Base-by-base conservation (phyloP, 2,888 invertebrate genomes). In the Dioctria rufipes region DNA sequence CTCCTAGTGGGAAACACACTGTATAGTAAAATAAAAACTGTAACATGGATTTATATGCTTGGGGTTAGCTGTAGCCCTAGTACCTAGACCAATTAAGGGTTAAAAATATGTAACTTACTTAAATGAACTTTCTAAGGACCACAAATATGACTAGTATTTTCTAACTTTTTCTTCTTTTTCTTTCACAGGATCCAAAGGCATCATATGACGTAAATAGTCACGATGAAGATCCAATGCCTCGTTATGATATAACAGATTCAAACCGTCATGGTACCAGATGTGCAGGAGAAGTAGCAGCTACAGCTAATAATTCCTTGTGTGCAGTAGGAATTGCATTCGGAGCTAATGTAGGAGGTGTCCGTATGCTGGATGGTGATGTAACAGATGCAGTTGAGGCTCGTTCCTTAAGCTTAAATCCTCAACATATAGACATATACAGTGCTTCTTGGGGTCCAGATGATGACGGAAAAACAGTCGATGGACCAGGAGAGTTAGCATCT, bases 371-470 rank as follows among this genome's bases (percentile, higher is more conserved):
- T 86, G 98, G 98, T 46, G 98, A 99, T 89, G 99, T 99, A 80
- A 99, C 99, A 0, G 99, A 99, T 89, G 98, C 98, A 0, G 98
- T 99, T 8, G 99, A 99, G 90, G 98, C 99, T 2, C 92, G 96
- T 82, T 98, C 98, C 0, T 91, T 99, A 39, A 96, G 97, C 85
- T 92, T 98, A 80, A 97, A 98, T 89, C 96, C 96, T 40, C 96
- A 99, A 86, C 98, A 99, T 88, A 98, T 99, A 84, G 98, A 99
- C 89, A 98, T 99, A 85, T 99, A 99, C 90, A 98, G 97, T 86
- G 98, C 98, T 5, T 97, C 97, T 8, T 98, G 98, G 98, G 98
- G 98, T 2, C 98, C 98, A 0, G 98, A 99, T 86, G 98, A 99
- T 88, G 98, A 99, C 87, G 99, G 99, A 0, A 96, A 97, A 88